Evolutionary conservation across 1,140 invertebrate genomes (phyloP).

Genomic region (Cheumatopsyche charites): DNA sequence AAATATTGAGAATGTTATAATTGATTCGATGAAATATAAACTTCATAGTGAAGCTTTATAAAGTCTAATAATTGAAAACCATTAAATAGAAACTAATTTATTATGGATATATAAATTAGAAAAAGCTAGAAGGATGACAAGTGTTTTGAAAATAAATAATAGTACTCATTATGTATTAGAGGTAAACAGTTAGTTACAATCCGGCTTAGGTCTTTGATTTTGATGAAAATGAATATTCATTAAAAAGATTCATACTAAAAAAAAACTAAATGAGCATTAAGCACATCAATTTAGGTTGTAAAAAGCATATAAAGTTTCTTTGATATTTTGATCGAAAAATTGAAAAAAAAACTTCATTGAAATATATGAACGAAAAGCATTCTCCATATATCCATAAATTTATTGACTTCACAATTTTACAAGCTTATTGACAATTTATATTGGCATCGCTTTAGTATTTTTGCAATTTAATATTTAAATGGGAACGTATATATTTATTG

Average conservation of each 20-base stretch:
- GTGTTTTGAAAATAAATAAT: slow-evolving; percentile 11
- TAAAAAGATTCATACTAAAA: no score
- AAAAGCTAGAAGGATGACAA: slow-evolving; percentile 11
- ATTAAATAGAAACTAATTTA: slow-evolving; percentile 9
- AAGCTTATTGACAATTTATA: neutral
- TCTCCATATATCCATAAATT: no score
- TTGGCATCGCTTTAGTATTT: neutral
- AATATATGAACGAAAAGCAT: no score
- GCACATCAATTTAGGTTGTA: no score
- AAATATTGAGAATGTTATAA: neutral
- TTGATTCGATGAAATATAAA: neutral
- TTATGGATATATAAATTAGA: slow-evolving; percentile 13
- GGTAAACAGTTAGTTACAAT: slow-evolving; percentile 13
- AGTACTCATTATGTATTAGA: slow-evolving; percentile 15
- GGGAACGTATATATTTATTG: neutral
- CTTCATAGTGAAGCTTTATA: neutral
- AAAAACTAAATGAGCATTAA: no score
- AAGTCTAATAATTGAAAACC: neutral
- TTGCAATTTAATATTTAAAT: neutral
- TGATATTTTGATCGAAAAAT: no score
- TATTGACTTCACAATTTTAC: neutral
- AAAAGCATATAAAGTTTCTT: no score
- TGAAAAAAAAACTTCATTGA: no score
- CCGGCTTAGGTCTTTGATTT: slow-evolving; percentile 1
- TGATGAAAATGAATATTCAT: no score